Evolutionary conservation across 1,140 invertebrate genomes (phyloP), one percentile per base, ranked within the genome.

Genomic region (Lethocerus indicus): DNA sequence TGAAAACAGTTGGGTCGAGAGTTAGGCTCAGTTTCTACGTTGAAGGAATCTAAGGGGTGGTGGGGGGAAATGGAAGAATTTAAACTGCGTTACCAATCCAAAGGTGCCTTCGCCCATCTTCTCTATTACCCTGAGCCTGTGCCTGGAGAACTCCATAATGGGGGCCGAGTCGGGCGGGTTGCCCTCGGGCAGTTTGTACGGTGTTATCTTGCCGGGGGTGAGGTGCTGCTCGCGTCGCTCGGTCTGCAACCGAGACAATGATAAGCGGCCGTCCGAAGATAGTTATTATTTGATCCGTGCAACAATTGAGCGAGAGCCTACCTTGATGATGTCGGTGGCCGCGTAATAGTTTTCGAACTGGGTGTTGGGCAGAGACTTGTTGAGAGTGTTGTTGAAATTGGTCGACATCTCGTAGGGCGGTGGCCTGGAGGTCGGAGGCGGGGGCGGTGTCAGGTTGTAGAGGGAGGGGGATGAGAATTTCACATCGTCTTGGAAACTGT

Each of bases 51-150:
- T 37, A 37, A 2, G 20, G n/a, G 3, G 20, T 16, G n/a, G 2
- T 16, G 3, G 9, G 3, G 3, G 12, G 2, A 14, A 1, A 39
- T 39, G 36, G 23, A 9, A 39, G 18, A 13, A 6, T 39, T 6
- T 39, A 39, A 5, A 14, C 23, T 3, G 5, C 25, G 70, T 75
- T 65, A 90, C 86, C 74, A 83, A 82, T 60, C 87, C 87, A 63
- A 89, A 88, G 54, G 81, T 78, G 51, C 87, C 86, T 66, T 89
- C 85, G 46, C 87, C 87, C 37, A 91, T 73, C 61, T 87, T 87
- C 64, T 88, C 81, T 45, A 89, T 64, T 54, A 87, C 81, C 60
- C 83, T 72, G 54, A 92, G 71, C 63, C 83, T 74, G 64, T 87
- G 82, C 60, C 86, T 71, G 46, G 84, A 83, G 61, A 90, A 79